Base-by-base conservation (phyloP, 2,113 vertebrate species). In the Paradoxurus hermaphroditus region DNA sequence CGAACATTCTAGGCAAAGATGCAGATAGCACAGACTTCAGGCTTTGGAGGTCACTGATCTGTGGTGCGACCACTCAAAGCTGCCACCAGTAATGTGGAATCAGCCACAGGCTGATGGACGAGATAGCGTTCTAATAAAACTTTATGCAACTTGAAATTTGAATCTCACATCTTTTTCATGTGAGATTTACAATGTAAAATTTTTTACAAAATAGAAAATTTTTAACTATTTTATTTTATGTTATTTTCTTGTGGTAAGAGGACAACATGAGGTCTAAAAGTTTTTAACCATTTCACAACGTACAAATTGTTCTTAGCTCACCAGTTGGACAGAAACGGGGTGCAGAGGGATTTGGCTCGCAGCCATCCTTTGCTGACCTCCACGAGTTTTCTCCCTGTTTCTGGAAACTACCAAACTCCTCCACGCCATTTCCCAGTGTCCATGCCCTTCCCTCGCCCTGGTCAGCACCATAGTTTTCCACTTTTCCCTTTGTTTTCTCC, bases 351-450 rank as follows among this genome's bases (percentile, higher is more conserved):
- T 27, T n/a, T 21, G 78, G 23, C 34, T n/a, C 21, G 5, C 0
- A 4, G 25, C 36, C 65, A 39, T 23, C 27, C 8, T 18, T 19
- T 18, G 53, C 21, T 31, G 8, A 36, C 31, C 21, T n/a, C 11
- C 27, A 23, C 27, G 29, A 29, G 5, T 51, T 85, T 59, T 62
- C 39, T 70, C n/a, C 18, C 23, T 3, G 5, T 4, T 72, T 41
- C n/a, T 41, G 41, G 27, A 36, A 7, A 56, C 29, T 25, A 13
- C 21, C 3, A 25, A 15, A 41, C 49, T 49, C 25, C 25, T 39
- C 34, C 19, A 6, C 10, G 10, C 11, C 25, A 25, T 3, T 15
- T 15, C 31, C 23, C 44, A 19, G 0, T 16, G 2, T 34, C 5
- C 62, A 16, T 4, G 41, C 5, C 86, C 10, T 44, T 62, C n/a